Evolutionary conservation across 1,140 invertebrate genomes (phyloP).

Genomic region (Drosophila kikkawai): DNA sequence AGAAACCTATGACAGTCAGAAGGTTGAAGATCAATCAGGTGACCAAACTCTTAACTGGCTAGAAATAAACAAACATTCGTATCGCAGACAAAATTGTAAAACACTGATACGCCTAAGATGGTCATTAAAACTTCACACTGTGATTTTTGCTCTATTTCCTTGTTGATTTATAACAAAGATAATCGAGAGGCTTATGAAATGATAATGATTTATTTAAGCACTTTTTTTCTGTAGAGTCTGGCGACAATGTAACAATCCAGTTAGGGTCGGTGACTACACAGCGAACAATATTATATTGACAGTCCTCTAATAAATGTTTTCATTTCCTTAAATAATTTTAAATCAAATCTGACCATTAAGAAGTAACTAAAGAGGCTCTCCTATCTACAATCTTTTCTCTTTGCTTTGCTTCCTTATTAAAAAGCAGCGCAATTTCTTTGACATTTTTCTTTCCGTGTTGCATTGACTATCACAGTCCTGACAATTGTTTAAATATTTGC

Average conservation of each 20-base stretch:
- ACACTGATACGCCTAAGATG: neutral
- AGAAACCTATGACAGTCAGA: conserved; percentile 15
- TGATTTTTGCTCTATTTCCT: conserved; percentile 13
- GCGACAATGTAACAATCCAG: conserved; percentile 2
- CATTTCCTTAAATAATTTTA: too few relatives aligned
- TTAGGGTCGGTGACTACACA: neutral
- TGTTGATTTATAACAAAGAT: conserved; percentile 12
- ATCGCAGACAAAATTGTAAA: conserved; percentile 12
- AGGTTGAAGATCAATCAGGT: conserved; percentile 42
- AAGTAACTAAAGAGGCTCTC: too few relatives aligned
- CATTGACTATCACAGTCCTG: conserved; percentile 16
- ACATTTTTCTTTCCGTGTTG: conserved; percentile 1
- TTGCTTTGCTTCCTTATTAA: neutral
- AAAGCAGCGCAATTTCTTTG: neutral
- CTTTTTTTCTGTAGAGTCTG: neutral
- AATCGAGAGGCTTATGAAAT: conserved; percentile 1
- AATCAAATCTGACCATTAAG: too few relatives aligned
- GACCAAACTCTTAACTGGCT: conserved; percentile 23
- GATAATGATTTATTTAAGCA: conserved; percentile 11
- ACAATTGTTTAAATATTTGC: conserved; percentile 34
- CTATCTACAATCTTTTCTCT: too few relatives aligned
- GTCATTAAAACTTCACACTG: conserved; percentile 6
- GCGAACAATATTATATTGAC: neutral
- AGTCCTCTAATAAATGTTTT: too few relatives aligned
- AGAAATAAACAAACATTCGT: conserved; percentile 28